Evolutionary conservation across 2,113 vertebrate species (phyloP).

Genomic region (Xerus inauris): DNA sequence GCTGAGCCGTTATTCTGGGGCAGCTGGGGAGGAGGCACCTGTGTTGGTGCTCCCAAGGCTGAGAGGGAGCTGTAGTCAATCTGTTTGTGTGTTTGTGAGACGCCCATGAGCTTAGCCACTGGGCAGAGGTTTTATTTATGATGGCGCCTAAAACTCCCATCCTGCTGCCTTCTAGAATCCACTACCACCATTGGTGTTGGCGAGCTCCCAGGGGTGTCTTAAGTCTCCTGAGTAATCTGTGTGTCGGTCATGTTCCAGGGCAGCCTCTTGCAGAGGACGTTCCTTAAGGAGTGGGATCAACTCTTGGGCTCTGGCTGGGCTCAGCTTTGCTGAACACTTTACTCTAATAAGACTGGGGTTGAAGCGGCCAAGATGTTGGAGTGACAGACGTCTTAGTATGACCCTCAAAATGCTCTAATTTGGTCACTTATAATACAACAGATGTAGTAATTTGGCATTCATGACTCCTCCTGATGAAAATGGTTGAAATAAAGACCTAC

Average conservation of each 20-base stretch:
- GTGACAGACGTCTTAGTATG: not conserved
- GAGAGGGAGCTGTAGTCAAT: not conserved
- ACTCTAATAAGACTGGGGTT: not conserved
- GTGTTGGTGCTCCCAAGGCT: not conserved
- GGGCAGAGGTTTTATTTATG: constrained; percentile 72
- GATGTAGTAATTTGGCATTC: not conserved
- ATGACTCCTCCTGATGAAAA: constrained; percentile 46
- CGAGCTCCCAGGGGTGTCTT: constrained; percentile 35
- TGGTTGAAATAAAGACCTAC: constrained; percentile 8
- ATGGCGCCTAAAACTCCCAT: not conserved
- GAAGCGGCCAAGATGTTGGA: accelerated
- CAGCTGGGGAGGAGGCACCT: not conserved
- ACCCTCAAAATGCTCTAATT: not conserved
- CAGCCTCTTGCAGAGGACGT: not conserved
- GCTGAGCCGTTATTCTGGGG: not conserved
- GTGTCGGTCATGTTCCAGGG: not conserved
- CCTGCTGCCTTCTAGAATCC: not conserved
- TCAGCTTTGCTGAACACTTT: not conserved
- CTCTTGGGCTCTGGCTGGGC: not conserved
- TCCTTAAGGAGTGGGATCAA: not conserved
- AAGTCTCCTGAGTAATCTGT: constrained; percentile 51
- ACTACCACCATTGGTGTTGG: not conserved
- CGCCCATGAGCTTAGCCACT: constrained; percentile 68
- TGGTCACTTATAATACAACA: not conserved
- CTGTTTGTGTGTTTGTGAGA: constrained; percentile 54